Evolutionary conservation across 2,888 invertebrate species (phyloP).

Genomic region (Eupithecia inturbata): DNA sequence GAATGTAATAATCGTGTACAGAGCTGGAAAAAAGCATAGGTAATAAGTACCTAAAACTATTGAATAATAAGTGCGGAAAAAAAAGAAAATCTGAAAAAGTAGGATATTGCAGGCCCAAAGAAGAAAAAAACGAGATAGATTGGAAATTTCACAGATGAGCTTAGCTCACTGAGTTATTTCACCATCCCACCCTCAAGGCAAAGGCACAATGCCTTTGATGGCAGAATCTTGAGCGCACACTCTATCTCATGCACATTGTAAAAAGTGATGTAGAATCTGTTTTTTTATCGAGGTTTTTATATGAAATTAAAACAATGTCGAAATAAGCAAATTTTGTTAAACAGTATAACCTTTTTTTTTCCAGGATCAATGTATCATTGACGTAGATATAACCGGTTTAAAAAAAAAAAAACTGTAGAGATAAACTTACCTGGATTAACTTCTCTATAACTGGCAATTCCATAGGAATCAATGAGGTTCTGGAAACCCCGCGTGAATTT

Average conservation of each 20-base stretch:
- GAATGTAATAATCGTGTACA: constrained; percentile 89
- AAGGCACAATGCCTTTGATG: too few relatives aligned
- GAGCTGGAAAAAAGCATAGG: constrained; percentile 73
- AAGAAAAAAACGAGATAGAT: background rate
- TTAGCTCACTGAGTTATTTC: background rate
- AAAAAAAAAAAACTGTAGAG: too few relatives aligned
- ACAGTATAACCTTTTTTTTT: background rate
- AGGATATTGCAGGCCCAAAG: background rate
- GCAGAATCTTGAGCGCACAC: background rate
- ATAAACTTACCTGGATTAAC: constrained; percentile 88
- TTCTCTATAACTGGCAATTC: constrained; percentile 93
- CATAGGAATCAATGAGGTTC: constrained; percentile 94
- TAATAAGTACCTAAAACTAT: background rate
- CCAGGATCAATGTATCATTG: background rate
- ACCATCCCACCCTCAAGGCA: background rate
- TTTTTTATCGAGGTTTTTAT: too few relatives aligned
- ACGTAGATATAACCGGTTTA: too few relatives aligned
- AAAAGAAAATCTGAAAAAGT: background rate
- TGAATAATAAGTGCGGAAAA: background rate
- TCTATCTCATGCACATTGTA: background rate
- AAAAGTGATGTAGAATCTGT: too few relatives aligned
- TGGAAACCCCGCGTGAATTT: constrained; percentile 94
- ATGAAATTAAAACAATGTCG: too few relatives aligned
- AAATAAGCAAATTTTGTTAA: too few relatives aligned
- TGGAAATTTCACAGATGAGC: background rate